Conservation (phyloP, 2,888 invertebrate species). For the Limnephilus lunatus region DNA sequence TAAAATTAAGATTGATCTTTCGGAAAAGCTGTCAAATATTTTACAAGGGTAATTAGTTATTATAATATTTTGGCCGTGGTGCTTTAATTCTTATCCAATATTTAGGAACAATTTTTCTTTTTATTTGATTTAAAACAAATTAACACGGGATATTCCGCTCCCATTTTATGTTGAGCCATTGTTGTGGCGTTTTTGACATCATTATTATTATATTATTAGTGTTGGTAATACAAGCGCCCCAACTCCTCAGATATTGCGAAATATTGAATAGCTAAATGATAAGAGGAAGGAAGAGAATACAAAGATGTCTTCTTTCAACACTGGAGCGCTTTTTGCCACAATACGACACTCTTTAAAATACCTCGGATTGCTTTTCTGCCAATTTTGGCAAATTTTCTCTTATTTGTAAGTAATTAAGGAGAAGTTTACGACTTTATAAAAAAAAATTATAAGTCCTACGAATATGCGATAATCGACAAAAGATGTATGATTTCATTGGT, state of each 20-base stretch:
- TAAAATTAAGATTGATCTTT: constrained; percentile 2
- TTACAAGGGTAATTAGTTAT: neutral
- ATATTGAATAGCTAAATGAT: neutral
- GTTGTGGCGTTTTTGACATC: neutral
- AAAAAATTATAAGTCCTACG: too few relatives aligned
- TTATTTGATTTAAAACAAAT: neutral
- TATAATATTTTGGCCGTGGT: neutral
- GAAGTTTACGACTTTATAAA: too few relatives aligned
- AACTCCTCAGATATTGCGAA: neutral
- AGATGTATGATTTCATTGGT: too few relatives aligned
- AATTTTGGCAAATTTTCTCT: too few relatives aligned
- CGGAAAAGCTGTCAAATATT: neutral
- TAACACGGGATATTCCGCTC: neutral
- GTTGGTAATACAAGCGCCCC: neutral
- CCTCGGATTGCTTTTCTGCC: too few relatives aligned
- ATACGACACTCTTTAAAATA: too few relatives aligned
- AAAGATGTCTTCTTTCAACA: too few relatives aligned
- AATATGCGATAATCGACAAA: too few relatives aligned
- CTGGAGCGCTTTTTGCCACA: too few relatives aligned
- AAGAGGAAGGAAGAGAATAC: neutral
- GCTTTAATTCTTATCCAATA: neutral
- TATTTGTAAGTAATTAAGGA: too few relatives aligned
- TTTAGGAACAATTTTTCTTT: neutral
- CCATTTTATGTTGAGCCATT: neutral
- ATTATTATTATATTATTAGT: neutral